phyloP scores from a whole-genome alignment of 2,888 invertebrate species.

The Parnassius smintheus region DNA sequence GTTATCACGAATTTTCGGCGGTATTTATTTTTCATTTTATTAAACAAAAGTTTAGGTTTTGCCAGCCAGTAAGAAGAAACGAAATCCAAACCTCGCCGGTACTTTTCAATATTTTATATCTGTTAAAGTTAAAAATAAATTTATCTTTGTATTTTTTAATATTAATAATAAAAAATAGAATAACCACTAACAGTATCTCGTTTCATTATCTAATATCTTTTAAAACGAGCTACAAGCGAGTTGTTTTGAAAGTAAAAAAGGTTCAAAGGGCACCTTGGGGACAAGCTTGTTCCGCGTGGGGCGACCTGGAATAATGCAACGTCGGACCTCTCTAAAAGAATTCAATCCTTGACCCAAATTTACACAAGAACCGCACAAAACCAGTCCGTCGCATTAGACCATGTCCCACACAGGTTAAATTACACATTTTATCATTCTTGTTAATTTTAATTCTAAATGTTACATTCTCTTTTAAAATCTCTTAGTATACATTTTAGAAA shows the following conservation, averaged over 20 bases:
- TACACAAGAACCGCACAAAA: conserved; percentile 19
- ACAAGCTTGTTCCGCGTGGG: conserved; percentile 52
- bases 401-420: conserved; percentile 26
- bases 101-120: no score
- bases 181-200: conserved; percentile 1
- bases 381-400: conserved; percentile 9
- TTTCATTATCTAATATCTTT: conserved; percentile 16
- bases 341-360: conserved; percentile 27
- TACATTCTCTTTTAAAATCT: no score
- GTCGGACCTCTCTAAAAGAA: conserved; percentile 25
- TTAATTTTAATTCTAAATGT: background rate
- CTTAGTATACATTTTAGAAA: no score
- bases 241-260: conserved; percentile 23
- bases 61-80: no score
- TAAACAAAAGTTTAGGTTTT: no score
- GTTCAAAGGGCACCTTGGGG: conserved; percentile 28
- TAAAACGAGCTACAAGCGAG: conserved; percentile 21
- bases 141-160: no score
- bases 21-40: no score
- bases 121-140: no score
- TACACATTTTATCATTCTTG: conserved; percentile 8
- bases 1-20: no score
- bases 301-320: conserved; percentile 54
- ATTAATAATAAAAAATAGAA: no score
- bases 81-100: no score